Base-by-base conservation (phyloP, 2,888 invertebrate genomes). In the Brenthis daphne region DNA sequence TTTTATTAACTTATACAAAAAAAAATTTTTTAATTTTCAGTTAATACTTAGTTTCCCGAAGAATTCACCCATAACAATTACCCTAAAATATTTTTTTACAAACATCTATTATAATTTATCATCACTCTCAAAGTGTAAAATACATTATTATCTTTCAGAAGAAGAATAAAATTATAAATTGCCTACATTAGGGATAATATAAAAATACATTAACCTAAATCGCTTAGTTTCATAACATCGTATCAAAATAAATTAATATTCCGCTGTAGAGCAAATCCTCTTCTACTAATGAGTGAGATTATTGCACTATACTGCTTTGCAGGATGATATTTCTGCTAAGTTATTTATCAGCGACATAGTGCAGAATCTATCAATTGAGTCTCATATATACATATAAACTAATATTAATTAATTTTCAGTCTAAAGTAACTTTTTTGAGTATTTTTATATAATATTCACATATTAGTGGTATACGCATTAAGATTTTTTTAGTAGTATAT, bases 81-180 rank as follows among this genome's bases (percentile, higher is more conserved):
- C 20, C 16, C 33, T 29, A 48, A 58, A 65, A 61, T 53, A 6
- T 20, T 61, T 54, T 65, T 65, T 65, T 48, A 54, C 56, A 47
- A 61, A 61, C 48, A 61, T 65, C 56, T 53, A 56, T 53, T 67
- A 60, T 55, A 63, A 71, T 57, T 65, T 57, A 71, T n/a, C 13
- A 63, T 60, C 55, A 63, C 50, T 68, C 53, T 61, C 57, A 29
- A 20, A 57, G 56, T 50, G 54, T 64, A 68, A 67, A 70, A 57
- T 61, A 57, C 47, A 51, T 37, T 1, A 70, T 67, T 54, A 61
- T 55, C 64, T 70, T 68, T 66, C 65, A 48, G 47, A 47, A 64
- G 33, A 65, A 67, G 58, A 64, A 69, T 58, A 58, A 58, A 65
- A 72, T 72, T 64, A 65, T 65, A 69, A 69, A 72, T 69, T 69